Percentiles rank a stretch among this genome's conserved stretches.
phyloP scores from a whole-genome alignment of 2,888 invertebrate species.

The Melanostoma mellinum region DNA sequence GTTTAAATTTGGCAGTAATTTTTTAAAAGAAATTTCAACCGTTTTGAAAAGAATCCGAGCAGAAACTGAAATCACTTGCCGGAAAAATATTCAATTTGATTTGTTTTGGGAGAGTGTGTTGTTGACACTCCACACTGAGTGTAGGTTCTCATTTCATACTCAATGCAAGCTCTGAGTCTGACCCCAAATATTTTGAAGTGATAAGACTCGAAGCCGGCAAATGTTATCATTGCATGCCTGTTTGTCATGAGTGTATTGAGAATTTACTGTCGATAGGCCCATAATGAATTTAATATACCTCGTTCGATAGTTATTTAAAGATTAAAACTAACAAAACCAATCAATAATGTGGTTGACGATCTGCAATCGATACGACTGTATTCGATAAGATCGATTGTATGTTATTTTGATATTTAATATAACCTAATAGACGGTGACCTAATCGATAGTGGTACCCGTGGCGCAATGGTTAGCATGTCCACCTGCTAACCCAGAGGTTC shows the following conservation, averaged over 20 bases:
- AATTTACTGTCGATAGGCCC: background rate
- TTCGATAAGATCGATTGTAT: too few species aligned
- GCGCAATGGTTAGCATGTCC: too few species aligned
- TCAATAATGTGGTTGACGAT: too few species aligned
- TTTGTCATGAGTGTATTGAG: slow-evolving; percentile 1
- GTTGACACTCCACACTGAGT: background rate
- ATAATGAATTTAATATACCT: too few species aligned
- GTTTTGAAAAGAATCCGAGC: slow-evolving; percentile 54
- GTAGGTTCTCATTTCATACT: slow-evolving; percentile 3
- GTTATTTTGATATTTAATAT: too few species aligned
- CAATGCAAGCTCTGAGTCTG: slow-evolving; percentile 24
- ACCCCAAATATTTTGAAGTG: slow-evolving; percentile 41
- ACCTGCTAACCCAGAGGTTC: too few species aligned
- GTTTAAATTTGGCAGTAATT: background rate
- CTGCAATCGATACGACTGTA: too few species aligned
- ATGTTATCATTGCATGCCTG: slow-evolving; percentile 30
- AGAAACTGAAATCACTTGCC: slow-evolving; percentile 45
- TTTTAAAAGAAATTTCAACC: slow-evolving; percentile 34
- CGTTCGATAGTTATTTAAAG: too few species aligned
- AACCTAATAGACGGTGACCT: too few species aligned
- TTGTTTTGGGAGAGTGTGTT: background rate
- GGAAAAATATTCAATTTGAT: slow-evolving; percentile 41
- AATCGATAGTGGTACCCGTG: too few species aligned
- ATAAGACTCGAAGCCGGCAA: slow-evolving; percentile 52
- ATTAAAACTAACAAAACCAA: too few species aligned